Evolutionary conservation across 2,797 vertebrate genomes (phyloP), one percentile per base, ranked within the genome.

Genomic region (Bradypodion ventrale): DNA sequence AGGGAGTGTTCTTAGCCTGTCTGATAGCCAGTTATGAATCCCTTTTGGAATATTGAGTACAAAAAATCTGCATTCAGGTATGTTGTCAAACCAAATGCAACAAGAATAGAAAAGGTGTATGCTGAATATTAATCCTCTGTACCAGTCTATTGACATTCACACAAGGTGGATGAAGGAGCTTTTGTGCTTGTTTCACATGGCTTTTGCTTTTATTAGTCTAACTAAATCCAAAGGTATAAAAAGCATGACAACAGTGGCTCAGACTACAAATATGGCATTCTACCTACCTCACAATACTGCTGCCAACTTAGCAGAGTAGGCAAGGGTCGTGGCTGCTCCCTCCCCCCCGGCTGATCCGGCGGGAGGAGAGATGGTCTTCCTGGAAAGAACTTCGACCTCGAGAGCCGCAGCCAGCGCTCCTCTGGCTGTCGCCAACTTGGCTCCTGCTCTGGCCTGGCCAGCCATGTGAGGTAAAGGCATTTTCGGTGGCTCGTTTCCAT

Each of bases 181-280:
- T 93, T 91, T 89, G 87, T 89, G 90, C 63, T 83, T 44, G 59
- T 81, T 80, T 77, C 77, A 86, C 69, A 83, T 87, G 80, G 75
- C 56, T 91, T 93, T 85, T 84, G 89, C 83, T 92, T 92, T 88
- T 91, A 89, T 93, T 91, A 91, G 87, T 85, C 89, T 80, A 87
- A 91, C 89, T 82, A 87, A 91, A 91, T 80, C 70, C 73, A 79
- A 93, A 94, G 84, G 80, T 60, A 0, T 87, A 89, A 91, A 89
- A 44, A 0, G 12, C 83, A 46, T 72, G 85, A 79, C 83, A 91
- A 49, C 0, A 40, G 75, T 1, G n/a, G 69, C 83, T 16, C 19
- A 78, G 80, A 40, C 63, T 88, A 82, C 62, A 89, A 93, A 88
- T 87, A 87, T 77, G 84, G 84, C 68, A 21, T 73, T 81, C 81